Base-by-base conservation (phyloP, 2,113 vertebrate species). In the Aptenodytes forsteri region DNA sequence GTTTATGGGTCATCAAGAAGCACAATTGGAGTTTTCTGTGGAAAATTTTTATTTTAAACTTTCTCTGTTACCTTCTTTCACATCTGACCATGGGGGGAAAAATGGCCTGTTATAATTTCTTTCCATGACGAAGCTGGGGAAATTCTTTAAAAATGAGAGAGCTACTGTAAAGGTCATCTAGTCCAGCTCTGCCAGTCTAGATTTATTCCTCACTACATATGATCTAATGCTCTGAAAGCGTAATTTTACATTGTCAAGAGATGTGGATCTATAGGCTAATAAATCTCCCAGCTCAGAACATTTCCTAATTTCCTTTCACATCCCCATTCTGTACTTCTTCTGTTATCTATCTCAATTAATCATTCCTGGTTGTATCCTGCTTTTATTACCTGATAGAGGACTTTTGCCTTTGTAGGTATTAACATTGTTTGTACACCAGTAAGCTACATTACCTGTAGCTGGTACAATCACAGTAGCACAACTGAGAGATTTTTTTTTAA, bases 241-340 rank as follows among this genome's bases (percentile, higher is more conserved):
- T 88, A 96, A 90, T 97, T 97, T 95, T 92, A 7, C 56, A 26
- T 50, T 70, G 50, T 92, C 62, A 58, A 19, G 75, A 90, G 66
- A 90, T 89, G 62, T 54, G 86, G 58, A 88, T 93, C 75, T 93
- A 46, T 49, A 83, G 58, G 49, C 67, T 88, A 86, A 94, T 96
- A 93, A 91, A 92, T 97, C 58, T 85, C 49, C 50, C 54, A 79
- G 21, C 62, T 97, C 27, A 38, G 79, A 80, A 66, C 36, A 70
- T 86, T 95, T 97, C n/a, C 70, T 86, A 66, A 96, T 95, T 95
- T 95, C 72, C 76, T 90, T 90, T 95, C 62, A 62, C 29, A 70
- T 67, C 26, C 55, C 16, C 16, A n/a, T 95, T 93, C 67, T 82
- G 18, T 78, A 32, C 32, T 73, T 85, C 72, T 94, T 76, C 56